phyloP scores from a whole-genome alignment of 2,113 vertebrate genomes.

The Trinectes maculatus region DNA sequence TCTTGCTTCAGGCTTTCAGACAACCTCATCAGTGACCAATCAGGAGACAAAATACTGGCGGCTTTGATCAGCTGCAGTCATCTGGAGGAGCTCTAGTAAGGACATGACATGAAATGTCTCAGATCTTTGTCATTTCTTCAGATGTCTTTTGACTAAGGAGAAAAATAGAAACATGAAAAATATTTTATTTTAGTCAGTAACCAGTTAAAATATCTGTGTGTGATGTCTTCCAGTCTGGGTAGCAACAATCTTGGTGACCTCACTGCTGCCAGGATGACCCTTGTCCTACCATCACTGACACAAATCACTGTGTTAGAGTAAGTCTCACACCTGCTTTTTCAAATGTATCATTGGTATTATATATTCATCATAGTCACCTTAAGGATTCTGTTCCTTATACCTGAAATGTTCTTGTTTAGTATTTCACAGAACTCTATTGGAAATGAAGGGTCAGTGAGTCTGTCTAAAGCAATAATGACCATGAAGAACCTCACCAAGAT shows the following conservation, averaged over 20 bases:
- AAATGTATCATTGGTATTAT: background rate
- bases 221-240: constrained; percentile 79
- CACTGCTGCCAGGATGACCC: constrained; percentile 78
- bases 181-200: background rate
- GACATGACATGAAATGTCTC: background rate
- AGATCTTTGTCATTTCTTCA: background rate
- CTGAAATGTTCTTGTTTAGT: constrained; percentile 63
- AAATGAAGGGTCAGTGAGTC: constrained; percentile 50
- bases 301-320: constrained; percentile 85
- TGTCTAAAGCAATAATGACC: constrained; percentile 73
- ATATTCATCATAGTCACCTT: background rate
- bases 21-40: constrained; percentile 76
- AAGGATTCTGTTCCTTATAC: background rate
- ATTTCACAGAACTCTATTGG: constrained; percentile 86
- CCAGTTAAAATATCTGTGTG: background rate
- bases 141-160: background rate
- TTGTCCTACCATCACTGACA: constrained; percentile 70
- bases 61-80: constrained; percentile 75
- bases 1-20: constrained; percentile 81
- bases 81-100: constrained; percentile 88
- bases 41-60: constrained; percentile 78
- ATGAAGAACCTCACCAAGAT: constrained; percentile 81
- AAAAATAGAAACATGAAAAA: background rate
- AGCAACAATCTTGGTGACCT: constrained; percentile 79
- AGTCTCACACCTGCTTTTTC: constrained; percentile 59